Base-by-base conservation (phyloP, 2,113 vertebrate genomes). In the Sylvia atricapilla region DNA sequence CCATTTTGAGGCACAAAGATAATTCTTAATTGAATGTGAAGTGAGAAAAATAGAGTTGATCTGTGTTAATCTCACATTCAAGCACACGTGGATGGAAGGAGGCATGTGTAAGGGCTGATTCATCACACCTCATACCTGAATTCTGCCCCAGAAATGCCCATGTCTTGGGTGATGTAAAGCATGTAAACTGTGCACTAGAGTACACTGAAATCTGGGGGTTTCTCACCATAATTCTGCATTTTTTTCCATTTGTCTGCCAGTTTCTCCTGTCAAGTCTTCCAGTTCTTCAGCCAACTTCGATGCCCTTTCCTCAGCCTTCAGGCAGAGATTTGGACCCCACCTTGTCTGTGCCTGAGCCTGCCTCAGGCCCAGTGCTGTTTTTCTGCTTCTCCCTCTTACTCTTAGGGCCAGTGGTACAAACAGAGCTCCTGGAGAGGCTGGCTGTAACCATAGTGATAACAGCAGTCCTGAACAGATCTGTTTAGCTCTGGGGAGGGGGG, bases 391-490 rank as follows among this genome's bases (percentile, higher is more conserved):
- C 20, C 59, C 12, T 84, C 62, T 79, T 83, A 50, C 35, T 77
- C 52, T 37, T 59, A 62, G 43, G 80, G 66, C 60, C 83, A 53
- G 60, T 64, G 91, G 83, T 84, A 78, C 33, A 86, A 88, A 59
- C 21, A 86, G 55, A 90, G 49, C 53, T 92, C 55, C 66, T 74
- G 58, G 69, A 90, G 86, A 87, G 64, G 39, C 89, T 95, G 91
- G 7, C 76, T 81, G 96, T 95, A 90, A 92, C 94, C 91, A 94
- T 72, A 92, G 95, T 64, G 91, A 95, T 46, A 94, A 60, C 47
- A 91, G 56, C 35, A 58, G 76, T 47, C 89, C 56, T 68, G 35
- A 63, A 78, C 58, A 84, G n/a, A 87, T 70, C 41, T 89, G 27
- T 67, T 67, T 49, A 68, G 60, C 53, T 84, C 60, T 70, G 28